These are phyloP conservation scores for Zaprionus nigranus DNA, from an alignment of 1,140 invertebrate genomes.

Conservation along the genomic window DNA sequence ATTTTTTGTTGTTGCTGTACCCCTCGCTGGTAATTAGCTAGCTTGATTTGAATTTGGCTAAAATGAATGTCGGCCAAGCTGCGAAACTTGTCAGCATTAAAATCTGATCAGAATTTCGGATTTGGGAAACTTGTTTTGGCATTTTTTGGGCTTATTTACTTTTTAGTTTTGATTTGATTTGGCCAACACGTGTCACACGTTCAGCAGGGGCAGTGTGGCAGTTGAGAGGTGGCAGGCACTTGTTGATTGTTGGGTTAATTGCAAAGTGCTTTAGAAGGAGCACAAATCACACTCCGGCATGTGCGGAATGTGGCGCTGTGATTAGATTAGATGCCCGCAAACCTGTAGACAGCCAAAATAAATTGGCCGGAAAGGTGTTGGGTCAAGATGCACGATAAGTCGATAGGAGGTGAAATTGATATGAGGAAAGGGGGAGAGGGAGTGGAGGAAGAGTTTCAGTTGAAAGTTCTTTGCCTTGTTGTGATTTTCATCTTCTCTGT, in stretches of 20 bases:
- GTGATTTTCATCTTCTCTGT: too few relatives aligned
- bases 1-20: conserved; percentile 14
- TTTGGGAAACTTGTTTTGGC: conserved; percentile 31
- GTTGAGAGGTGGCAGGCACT: neutral
- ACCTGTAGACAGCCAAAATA: conserved; percentile 4
- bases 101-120: conserved; percentile 28
- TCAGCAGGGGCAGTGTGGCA: neutral
- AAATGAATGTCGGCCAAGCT: conserved; percentile 16
- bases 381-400: conserved; percentile 40
- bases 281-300: conserved; percentile 18
- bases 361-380: conserved; percentile 12
- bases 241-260: conserved; percentile 33
- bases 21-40: conserved; percentile 57
- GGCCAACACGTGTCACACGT: conserved; percentile 39
- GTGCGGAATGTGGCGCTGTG: conserved; percentile 36
- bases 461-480: too few relatives aligned
- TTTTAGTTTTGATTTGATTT: neutral
- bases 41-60: conserved; percentile 26
- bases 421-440: too few relatives aligned
- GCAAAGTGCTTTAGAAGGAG: neutral
- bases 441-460: too few relatives aligned
- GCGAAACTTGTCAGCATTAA: conserved; percentile 16
- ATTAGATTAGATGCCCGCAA: conserved; percentile 33
- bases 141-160: conserved; percentile 4
- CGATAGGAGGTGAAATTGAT: neutral